Conservation (phyloP, 2,888 invertebrate genomes). For the Cyclophora punctaria region DNA sequence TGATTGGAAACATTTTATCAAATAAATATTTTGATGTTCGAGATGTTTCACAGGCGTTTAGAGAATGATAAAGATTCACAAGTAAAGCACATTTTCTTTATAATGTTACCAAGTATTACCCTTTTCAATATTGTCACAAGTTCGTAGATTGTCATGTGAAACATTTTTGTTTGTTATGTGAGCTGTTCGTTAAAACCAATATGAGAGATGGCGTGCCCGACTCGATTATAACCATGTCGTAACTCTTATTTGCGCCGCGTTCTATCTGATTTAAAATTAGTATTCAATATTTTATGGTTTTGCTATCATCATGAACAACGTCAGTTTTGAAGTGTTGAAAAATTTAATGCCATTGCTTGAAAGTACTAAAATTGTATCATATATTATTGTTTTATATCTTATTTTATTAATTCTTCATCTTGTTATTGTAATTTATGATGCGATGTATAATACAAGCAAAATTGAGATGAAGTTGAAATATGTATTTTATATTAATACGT, state of each 20-base stretch:
- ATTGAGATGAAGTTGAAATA: too few species aligned
- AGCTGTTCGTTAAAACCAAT: slow-evolving; percentile 26
- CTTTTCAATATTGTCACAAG: too few species aligned
- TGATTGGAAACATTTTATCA: too few species aligned
- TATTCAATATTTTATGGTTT: slow-evolving; percentile 30
- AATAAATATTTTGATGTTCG: too few species aligned
- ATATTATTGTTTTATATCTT: slow-evolving; percentile 15
- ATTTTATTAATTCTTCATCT: slow-evolving; percentile 8
- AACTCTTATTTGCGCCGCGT: slow-evolving; percentile 34
- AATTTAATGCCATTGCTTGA: slow-evolving; percentile 18
- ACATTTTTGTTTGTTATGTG: slow-evolving; percentile 22
- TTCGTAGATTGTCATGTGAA: too few species aligned
- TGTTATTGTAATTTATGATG: slow-evolving; percentile 10
- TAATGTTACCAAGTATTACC: too few species aligned
- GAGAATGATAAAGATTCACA: too few species aligned
- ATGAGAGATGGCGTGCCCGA: slow-evolving; percentile 36
- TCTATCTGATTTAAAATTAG: slow-evolving; percentile 38
- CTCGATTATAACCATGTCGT: slow-evolving; percentile 34
- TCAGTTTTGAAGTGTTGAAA: slow-evolving; percentile 23
- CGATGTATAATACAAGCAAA: too few species aligned
- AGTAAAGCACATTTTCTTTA: too few species aligned
- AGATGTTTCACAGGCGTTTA: too few species aligned
- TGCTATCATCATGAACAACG: slow-evolving; percentile 24
- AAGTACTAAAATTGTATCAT: slow-evolving; percentile 17
- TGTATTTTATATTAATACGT: too few species aligned